Percentiles rank a stretch among this genome's conserved stretches.
These are phyloP conservation scores for Aphaenogaster ashmeadi DNA, from an alignment of 1,140 invertebrate genomes.

Conservation along the genomic window DNA sequence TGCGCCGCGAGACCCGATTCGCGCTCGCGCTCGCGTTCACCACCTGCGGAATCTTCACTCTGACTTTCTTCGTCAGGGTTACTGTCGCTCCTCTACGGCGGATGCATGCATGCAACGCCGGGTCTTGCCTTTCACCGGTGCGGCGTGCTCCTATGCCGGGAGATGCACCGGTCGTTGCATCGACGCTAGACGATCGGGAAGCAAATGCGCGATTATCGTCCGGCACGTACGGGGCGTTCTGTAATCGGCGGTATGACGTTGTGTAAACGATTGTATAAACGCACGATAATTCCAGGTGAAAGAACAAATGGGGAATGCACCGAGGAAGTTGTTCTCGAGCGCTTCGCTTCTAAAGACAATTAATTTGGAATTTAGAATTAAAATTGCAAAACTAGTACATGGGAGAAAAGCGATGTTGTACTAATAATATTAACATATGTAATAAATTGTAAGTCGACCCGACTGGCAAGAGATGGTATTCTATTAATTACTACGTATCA, in stretches of 20 bases:
- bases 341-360: neutral
- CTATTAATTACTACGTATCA: no score
- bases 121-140: conserved; percentile 18
- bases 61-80: conserved; percentile 69
- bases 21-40: neutral
- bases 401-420: no score
- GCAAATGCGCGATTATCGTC: neutral
- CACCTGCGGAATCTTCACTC: conserved; percentile 57
- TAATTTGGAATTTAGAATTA: neutral
- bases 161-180: neutral
- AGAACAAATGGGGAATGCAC: neutral
- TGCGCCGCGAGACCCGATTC: neutral
- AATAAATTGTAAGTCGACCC: no score
- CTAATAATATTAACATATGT: no score
- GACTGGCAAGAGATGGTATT: no score
- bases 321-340: neutral
- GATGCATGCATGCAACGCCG: conserved; percentile 1
- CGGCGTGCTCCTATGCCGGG: neutral
- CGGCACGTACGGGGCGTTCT: neutral
- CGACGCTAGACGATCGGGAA: neutral
- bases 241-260: conserved; percentile 7
- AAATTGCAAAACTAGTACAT: no score
- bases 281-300: neutral
- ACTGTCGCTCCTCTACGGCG: conserved; percentile 16
- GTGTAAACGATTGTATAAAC: neutral